Base-by-base conservation (phyloP, 35 echinoderm and acorn worm genomes). In the Ptychodera flava region DNA sequence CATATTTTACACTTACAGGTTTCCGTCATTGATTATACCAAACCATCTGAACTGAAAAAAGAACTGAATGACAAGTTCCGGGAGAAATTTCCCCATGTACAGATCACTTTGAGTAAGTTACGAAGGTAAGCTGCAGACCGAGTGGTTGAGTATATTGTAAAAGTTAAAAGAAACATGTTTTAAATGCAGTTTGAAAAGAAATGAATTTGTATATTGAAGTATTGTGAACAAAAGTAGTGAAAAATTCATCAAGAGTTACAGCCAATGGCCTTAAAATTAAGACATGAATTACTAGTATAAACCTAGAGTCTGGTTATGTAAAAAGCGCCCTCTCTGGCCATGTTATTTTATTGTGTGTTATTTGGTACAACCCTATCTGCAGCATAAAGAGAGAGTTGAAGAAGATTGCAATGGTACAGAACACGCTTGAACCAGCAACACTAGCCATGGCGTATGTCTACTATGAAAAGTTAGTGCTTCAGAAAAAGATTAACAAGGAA, bases 371-470 rank as follows among this genome's bases (percentile, higher is more conserved):
- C n/a, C n/a, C 81, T 86, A 15, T 31, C 78, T 82, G 30, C 90
- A 99, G 96, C 77, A 94, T 99, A 16, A 99, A 99, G 76, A 86
- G 86, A 85, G 96, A 99, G 52, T 94, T 99, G 92, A 94, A 88
- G 90, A 94, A 94, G 78, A 87, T 94, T 22, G 77, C 87, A 28
- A 36, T 97, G 85, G 96, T 94, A 85, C 85, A 85, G 34, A 89
- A 90, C 34, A 78, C 81, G 0, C 37, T 94, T 16, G 96, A 94
- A 36, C 87, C 90, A 15, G 84, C 85, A 33, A 87, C 88, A 22
- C 79, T 99, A 27, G 96, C 92, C 1, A 87, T 81, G 32, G 87
- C 87, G 78, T 94, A 94, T 84, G 92, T 90, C 33, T 92, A 92
- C 86, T 94, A 88, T 91, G 96, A 99, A 84, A 99, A 99, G 85